Base-by-base conservation (phyloP, 2,113 vertebrate species). In the Notothenia coriiceps region DNA sequence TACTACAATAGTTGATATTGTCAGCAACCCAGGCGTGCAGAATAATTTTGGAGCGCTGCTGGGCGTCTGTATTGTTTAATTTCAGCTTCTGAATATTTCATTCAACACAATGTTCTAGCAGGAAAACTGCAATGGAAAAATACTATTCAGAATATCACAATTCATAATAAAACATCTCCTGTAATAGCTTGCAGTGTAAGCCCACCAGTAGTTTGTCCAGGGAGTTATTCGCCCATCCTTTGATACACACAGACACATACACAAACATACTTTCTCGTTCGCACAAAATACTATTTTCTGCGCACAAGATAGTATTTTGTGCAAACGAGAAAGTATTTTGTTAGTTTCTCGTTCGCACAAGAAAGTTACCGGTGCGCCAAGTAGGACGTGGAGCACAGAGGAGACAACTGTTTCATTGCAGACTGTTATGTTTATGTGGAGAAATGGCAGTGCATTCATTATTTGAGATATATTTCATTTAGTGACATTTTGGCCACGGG, bases 1-100 rank as follows among this genome's bases (percentile, higher is more conserved):
- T 7, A 3, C 33, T 29, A 86, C 83, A 91, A 85, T 86, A 85
- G 82, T 70, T 61, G 18, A 83, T 73, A 86, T 89, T 89, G 84
- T 89, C 67, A 80, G 40, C 0, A 40, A n/a, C 61, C 65, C 46
- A 76, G 49, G 64, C 43, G 4, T 60, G 60, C 62, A 64, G 22
- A 82, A 52, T 87, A 87, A 79, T 85, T 75, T 73, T 77, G 22
- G 10, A 74, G 70, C 17, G 46, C 73, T 35, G 62, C 56, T 7
- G n/a, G 66, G 49, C 44, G 15, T 82, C 75, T 78, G 49, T 46
- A 68, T 81, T 63, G 64, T 74, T 69, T 55, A 60, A 75, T 83
- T 82, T 3, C 1, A 82, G 62, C 51, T 70, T 69, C 49, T 49
- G 46, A 17, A 10, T 44, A 17, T 69, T 43, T 76, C 10, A 17